These are phyloP conservation scores for Tuta absoluta DNA, from an alignment of 2,888 invertebrate species.

Conservation along the genomic window DNA sequence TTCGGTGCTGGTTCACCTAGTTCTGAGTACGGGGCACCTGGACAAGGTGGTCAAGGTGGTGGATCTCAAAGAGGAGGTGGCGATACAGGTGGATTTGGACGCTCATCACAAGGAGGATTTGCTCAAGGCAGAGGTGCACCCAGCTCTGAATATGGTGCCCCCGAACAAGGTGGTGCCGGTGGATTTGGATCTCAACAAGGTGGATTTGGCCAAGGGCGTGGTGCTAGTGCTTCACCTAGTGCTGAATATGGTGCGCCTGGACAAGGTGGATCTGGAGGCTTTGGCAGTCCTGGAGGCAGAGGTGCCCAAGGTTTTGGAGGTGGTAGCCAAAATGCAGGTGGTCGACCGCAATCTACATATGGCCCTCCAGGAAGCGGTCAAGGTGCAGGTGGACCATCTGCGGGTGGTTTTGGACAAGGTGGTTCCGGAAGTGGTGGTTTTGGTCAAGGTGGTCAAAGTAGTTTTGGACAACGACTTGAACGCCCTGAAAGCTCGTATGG, in stretches of 20 bases:
- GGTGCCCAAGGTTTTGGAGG: conserved; percentile 40
- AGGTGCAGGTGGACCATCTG: conserved; percentile 38
- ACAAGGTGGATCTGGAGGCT: conserved; percentile 43
- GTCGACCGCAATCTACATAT: conserved; percentile 57
- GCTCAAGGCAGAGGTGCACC: conserved; percentile 39
- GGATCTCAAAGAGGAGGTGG: conserved; percentile 26
- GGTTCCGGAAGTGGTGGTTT: conserved; percentile 38
- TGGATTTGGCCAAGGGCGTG: conserved; percentile 41
- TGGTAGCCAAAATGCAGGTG: conserved; percentile 39
- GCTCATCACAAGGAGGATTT: conserved; percentile 32
- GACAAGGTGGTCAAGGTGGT: conserved; percentile 34
- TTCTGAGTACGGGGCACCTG: conserved; percentile 47
- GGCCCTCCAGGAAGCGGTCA: conserved; percentile 53
- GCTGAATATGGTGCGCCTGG: conserved; percentile 50
- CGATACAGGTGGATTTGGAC: conserved; percentile 32
- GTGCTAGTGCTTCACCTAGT: conserved; percentile 30
- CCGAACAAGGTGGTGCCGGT: conserved; percentile 46
- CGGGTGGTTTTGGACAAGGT: conserved; percentile 39
- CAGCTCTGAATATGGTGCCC: conserved; percentile 47
- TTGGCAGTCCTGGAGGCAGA: conserved; percentile 21
- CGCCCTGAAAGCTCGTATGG: conserved; percentile 66
- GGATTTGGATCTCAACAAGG: conserved; percentile 34
- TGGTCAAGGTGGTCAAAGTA: conserved; percentile 39
- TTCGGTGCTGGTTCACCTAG: conserved; percentile 37
- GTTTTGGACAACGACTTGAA: conserved; percentile 43